Percentiles rank a stretch among this genome's conserved stretches.
Conservation (phyloP, 2,888 invertebrate genomes). For the Dasysyrphus albostriatus region DNA sequence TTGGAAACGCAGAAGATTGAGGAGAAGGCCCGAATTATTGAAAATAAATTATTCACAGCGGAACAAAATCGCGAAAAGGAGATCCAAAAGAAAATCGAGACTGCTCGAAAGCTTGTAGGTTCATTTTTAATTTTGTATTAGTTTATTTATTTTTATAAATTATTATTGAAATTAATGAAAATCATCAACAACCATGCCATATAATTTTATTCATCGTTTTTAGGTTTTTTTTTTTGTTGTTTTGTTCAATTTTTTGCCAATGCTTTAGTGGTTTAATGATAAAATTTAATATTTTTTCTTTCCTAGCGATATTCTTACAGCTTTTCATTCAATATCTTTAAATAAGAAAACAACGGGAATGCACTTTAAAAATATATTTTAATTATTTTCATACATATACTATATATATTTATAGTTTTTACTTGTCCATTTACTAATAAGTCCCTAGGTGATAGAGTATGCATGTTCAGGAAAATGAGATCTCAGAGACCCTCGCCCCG, state of each 20-base stretch:
- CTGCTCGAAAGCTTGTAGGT: conserved; percentile 93
- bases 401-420: neutral
- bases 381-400: neutral
- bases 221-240: neutral
- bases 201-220: conserved; percentile 2
- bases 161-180: conserved; percentile 7
- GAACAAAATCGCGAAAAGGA: conserved; percentile 94
- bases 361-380: neutral
- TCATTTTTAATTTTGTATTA: conserved; percentile 76
- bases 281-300: conserved; percentile 2
- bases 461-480: too few relatives aligned
- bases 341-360: neutral
- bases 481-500: too few relatives aligned
- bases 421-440: neutral
- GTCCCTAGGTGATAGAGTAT: too few relatives aligned
- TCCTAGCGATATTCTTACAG: neutral
- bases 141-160: conserved; percentile 13
- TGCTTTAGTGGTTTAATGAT: conserved; percentile 59
- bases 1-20: conserved; percentile 87
- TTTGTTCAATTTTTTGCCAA: conserved; percentile 38
- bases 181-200: neutral
- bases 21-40: conserved; percentile 88
- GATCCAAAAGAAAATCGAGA: conserved; percentile 93
- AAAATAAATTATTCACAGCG: conserved; percentile 91
- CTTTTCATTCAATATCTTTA: neutral